Evolutionary conservation across 2,113 vertebrate species (phyloP), one percentile per base, ranked within the genome.

Genomic region (Bostrychus sinensis): DNA sequence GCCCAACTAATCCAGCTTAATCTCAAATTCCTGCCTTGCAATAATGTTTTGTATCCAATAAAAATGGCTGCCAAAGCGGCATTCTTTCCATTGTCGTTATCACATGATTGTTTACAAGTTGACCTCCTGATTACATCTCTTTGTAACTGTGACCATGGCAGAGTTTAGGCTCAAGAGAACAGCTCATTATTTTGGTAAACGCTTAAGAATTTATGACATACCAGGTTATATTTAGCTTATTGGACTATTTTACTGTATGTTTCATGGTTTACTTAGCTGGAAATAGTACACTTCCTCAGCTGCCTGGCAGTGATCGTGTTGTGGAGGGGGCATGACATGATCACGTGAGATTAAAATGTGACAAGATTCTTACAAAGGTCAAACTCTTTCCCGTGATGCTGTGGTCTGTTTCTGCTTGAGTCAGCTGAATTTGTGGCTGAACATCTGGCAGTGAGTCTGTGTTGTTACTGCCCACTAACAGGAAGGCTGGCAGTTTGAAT

Each of bases 1-100:
- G 13, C 61, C 62, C 38, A 77, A 39, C 63, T 70, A 77, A 80
- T 88, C 61, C 30, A 10, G 0, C 43, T n/a, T 77, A 72, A 77
- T 86, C 63, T 72, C 11, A 75, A 58, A 74, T 57, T 66, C 66
- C 59, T 72, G 22, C 53, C 41, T 64, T 17, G 32, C 22, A 69
- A 26, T 11, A 38, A 70, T 32, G 14, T 63, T n/a, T 13, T 16
- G 12, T 20, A 0, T 56, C 38, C 32, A 36, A 23, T 42, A 17
- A 43, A 50, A 51, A 2, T 43, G 50, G 19, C 30, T 5, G 2
- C 16, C 39, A 55, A 23, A 70, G 56, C 51, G 42, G 36, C 42
- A 73, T 66, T 72, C 43, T 41, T 0, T 64, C 43, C 26, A 25
- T 38, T 54, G 45, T 19, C 19, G 23, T 68, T 26, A 62, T 70